Percentiles rank a stretch among this genome's conserved stretches.
phyloP scores from a whole-genome alignment of 2,888 invertebrate species.

The Rhaphigaster nebulosa region DNA sequence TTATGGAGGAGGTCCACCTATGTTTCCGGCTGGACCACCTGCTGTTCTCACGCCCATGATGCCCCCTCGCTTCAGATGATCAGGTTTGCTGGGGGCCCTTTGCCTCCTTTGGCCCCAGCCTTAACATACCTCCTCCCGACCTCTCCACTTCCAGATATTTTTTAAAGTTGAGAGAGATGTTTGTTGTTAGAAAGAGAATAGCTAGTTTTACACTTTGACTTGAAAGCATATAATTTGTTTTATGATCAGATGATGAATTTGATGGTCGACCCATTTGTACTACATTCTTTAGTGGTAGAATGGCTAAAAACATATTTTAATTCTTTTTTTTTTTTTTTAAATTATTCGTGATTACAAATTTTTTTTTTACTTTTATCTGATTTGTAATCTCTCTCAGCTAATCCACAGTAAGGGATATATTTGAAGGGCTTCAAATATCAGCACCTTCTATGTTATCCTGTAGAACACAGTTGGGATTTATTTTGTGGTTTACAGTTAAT shows the following conservation, averaged over 20 bases:
- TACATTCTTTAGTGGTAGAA: background rate
- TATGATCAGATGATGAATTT: background rate
- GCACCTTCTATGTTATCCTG: constrained; percentile 48
- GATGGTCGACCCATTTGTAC: background rate
- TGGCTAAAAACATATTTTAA: background rate
- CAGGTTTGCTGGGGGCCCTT: constrained; percentile 74
- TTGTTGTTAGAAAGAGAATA: background rate
- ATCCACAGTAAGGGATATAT: constrained; percentile 21
- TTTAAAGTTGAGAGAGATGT: constrained; percentile 45
- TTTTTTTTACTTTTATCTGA: background rate
- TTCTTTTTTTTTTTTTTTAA: background rate
- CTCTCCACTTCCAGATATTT: constrained; percentile 48
- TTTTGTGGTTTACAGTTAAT: background rate
- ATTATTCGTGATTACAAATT: background rate
- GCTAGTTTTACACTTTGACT: background rate
- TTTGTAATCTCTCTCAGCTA: constrained; percentile 37
- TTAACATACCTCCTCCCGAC: constrained; percentile 58
- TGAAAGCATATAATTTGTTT: background rate
- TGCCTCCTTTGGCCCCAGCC: constrained; percentile 72
- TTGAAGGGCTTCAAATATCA: constrained; percentile 25
- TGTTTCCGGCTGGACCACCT: constrained; percentile 71
- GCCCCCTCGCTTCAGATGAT: constrained; percentile 92
- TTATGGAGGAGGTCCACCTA: constrained; percentile 65
- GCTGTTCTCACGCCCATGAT: constrained; percentile 76
- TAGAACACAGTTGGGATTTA: constrained; percentile 45